Evolutionary conservation across 30 jellyfish, hydroid and myxozoan species (phyloP), one percentile per base, ranked within the genome.

Genomic region (Hydractinia echinata): DNA sequence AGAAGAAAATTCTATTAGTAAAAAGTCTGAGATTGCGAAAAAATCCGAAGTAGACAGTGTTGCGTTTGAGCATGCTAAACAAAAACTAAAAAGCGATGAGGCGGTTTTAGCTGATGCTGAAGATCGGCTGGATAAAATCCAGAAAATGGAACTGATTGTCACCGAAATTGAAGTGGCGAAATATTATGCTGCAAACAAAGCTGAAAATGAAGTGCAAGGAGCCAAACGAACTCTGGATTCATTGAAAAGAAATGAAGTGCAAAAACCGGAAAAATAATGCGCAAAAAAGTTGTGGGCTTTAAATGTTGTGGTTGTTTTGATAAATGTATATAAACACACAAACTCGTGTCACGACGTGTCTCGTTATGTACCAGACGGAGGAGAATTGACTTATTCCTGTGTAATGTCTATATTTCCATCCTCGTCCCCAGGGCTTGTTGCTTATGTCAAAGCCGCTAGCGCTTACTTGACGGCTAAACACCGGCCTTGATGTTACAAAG

Each of bases 81-180:
- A 72, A 53, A 92, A 92, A 81, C 84, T 92, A 68, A 87, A 92
- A 68, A 82, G 78, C 13, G 98, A 92, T 87, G 72, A 83, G 54
- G 96, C 87, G 50, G 72, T 92, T 6, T 54, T 92, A 72, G 73
- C 81, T 20, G 98, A 92, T 61, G 94, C 98, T 4, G 67, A 86
- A 81, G 98, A 92, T 62, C 85, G 98, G 15, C 67, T 92, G 56
- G 86, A 77, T n/a, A 92, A 92, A 72, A 83, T 92, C 4, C 84
- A 83, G 76, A 73, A 83, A 80, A 92, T 92, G 98, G 98, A 92
- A 79, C 58, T 86, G 72, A 80, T 92, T 6, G 98, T 86, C 6
- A 92, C 98, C 0, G 95, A 92, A 49, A 87, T 92, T 11, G 98
- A 92, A 70, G 98, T 89, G 5, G 98, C 98, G 5, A 92, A 92